Evolutionary conservation across 1,140 invertebrate genomes (phyloP).

Genomic region (Bombus haemorrhoidalis): DNA sequence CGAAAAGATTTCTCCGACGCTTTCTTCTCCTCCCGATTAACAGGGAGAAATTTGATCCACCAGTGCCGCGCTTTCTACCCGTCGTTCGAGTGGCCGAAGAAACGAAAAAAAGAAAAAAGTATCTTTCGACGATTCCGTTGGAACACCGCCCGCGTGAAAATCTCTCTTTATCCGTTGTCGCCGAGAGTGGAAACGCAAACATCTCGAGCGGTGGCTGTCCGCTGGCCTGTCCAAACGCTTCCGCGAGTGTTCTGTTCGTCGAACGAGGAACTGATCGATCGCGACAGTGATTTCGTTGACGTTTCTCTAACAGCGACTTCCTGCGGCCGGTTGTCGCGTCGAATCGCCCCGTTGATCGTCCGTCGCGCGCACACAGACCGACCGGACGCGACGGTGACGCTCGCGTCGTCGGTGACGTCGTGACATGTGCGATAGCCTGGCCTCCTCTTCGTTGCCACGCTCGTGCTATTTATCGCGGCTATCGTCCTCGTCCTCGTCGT

Average conservation of each 20-base stretch:
- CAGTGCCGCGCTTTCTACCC: slow-evolving; percentile 29
- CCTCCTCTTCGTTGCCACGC: slow-evolving; percentile 45
- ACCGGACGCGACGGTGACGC: slow-evolving; percentile 27
- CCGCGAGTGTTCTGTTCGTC: slow-evolving; percentile 10
- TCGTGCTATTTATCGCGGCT: slow-evolving; percentile 30
- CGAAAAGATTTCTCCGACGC: slow-evolving; percentile 20
- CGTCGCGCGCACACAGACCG: neutral
- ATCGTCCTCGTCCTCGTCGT: slow-evolving; percentile 54
- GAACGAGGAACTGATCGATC: neutral
- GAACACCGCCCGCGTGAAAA: neutral
- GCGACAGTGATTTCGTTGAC: slow-evolving; percentile 12
- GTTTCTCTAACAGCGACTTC: neutral
- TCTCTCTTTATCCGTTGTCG: neutral
- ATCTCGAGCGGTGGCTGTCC: neutral
- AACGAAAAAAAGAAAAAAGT: neutral
- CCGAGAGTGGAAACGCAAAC: slow-evolving; percentile 7
- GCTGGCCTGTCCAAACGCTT: neutral
- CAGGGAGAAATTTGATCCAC: slow-evolving; percentile 24
- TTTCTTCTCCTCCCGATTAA: neutral
- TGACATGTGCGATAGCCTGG: slow-evolving; percentile 69
- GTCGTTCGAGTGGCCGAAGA: neutral
- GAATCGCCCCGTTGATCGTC: neutral
- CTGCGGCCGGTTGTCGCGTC: neutral
- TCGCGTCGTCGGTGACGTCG: slow-evolving; percentile 43
- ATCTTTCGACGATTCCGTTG: neutral